Evolutionary conservation across 2,797 vertebrate genomes (phyloP).

Genomic region (Crenuchus spilurus): DNA sequence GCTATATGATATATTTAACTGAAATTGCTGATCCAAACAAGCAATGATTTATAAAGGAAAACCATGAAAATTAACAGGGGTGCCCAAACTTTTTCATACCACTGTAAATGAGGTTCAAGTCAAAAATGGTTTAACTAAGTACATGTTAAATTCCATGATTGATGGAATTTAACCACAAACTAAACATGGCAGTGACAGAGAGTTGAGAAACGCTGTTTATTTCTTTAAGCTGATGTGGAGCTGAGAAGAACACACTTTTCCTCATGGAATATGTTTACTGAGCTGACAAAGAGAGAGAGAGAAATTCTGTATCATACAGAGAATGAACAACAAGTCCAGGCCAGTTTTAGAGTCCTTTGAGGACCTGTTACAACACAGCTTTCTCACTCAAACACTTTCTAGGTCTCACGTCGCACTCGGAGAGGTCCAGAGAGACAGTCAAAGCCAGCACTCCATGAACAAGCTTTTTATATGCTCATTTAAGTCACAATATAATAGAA

Average conservation of each 20-base stretch:
- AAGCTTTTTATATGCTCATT: constrained; percentile 4
- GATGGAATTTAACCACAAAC: too few relatives aligned
- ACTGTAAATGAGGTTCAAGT: too few relatives aligned
- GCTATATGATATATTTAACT: too few relatives aligned
- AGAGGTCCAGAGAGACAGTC: background rate
- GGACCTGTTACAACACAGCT: constrained; percentile 6
- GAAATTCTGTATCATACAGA: constrained; percentile 45
- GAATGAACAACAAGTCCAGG: constrained; percentile 37
- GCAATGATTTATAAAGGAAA: too few relatives aligned
- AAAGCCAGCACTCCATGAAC: background rate
- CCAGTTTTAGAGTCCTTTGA: constrained; percentile 37
- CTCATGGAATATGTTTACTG: background rate
- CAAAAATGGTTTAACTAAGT: too few relatives aligned
- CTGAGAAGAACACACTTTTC: background rate
- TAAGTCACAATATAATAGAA: background rate
- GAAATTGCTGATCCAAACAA: too few relatives aligned
- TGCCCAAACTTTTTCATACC: too few relatives aligned
- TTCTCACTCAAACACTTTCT: constrained; percentile 19
- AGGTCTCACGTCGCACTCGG: background rate
- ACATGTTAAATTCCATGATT: too few relatives aligned
- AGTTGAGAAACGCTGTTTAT: background rate
- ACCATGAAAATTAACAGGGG: too few relatives aligned
- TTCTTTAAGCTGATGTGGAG: background rate
- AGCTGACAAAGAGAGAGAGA: background rate
- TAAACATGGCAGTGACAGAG: too few relatives aligned